phyloP scores from a whole-genome alignment of 2,113 vertebrate species.

The Potamarius usumacintae region DNA sequence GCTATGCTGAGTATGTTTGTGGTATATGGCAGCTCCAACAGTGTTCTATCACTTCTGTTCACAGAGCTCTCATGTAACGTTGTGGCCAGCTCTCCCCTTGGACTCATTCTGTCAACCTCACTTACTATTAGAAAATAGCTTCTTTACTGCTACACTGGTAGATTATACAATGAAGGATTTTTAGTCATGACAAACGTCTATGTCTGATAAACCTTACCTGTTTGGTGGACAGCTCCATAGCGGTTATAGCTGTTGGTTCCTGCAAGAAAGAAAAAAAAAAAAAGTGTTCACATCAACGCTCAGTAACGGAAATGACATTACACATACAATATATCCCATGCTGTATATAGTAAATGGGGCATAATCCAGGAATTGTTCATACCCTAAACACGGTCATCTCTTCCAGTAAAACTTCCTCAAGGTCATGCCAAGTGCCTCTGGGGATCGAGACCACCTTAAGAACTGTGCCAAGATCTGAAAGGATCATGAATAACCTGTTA shows the following conservation, averaged over 20 bases:
- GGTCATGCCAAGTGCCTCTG: slow-evolving; percentile 94
- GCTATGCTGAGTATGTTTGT: slow-evolving; percentile 19
- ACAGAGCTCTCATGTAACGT: not conserved
- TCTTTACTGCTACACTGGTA: not conserved
- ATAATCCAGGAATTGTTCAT: slow-evolving; percentile 42
- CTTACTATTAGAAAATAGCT: not conserved
- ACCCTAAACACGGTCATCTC: slow-evolving; percentile 97
- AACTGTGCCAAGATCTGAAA: slow-evolving; percentile 87
- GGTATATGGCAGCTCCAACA: slow-evolving; percentile 34
- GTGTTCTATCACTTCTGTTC: slow-evolving; percentile 5
- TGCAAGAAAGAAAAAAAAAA: slow-evolving; percentile 60
- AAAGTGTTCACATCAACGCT: not conserved
- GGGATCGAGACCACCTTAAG: slow-evolving; percentile 97
- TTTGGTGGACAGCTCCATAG: slow-evolving; percentile 96
- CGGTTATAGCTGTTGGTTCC: slow-evolving; percentile 88
- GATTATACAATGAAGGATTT: slow-evolving; percentile 15
- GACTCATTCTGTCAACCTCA: slow-evolving; percentile 8
- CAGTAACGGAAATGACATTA: not conserved
- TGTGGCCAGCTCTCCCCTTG: slow-evolving; percentile 15
- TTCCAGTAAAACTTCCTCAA: slow-evolving; percentile 96
- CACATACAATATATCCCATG: not conserved
- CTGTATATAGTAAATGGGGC: not conserved
- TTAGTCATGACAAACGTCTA: not conserved
- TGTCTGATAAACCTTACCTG: slow-evolving; percentile 75
- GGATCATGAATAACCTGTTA: not conserved